Percentiles rank a stretch among this genome's conserved stretches.
phyloP scores from a whole-genome alignment of 2,113 vertebrate species.

The Oncorhynchus mykiss region DNA sequence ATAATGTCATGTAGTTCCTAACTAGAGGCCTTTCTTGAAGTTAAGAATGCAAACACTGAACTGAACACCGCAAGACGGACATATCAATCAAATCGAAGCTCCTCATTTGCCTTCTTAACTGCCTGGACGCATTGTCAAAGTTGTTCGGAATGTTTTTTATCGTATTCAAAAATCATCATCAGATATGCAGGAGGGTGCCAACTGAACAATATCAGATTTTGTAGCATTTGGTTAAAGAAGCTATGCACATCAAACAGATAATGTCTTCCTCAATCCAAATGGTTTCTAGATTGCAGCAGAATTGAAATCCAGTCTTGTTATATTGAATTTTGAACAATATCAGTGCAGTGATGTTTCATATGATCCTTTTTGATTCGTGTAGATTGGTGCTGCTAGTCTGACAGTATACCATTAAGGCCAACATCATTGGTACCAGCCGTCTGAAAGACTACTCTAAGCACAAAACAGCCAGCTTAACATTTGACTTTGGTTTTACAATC shows the following conservation, averaged over 20 bases:
- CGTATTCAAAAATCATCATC: background rate
- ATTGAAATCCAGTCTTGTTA: background rate
- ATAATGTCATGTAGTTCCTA: background rate
- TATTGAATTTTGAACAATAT: background rate
- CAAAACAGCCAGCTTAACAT: slow-evolving; percentile 1
- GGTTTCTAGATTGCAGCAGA: background rate
- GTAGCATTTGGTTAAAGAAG: slow-evolving; percentile 38
- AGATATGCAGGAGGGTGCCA: slow-evolving; percentile 4
- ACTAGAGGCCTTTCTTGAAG: background rate
- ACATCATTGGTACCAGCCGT: too few species aligned
- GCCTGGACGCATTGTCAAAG: slow-evolving; percentile 4
- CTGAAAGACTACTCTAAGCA: background rate
- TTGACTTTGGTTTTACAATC: background rate
- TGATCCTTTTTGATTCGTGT: background rate
- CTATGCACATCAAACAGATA: slow-evolving; percentile 43
- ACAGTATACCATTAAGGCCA: background rate
- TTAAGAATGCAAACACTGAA: background rate
- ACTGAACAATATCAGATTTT: background rate
- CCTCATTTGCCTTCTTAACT: background rate
- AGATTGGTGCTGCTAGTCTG: background rate
- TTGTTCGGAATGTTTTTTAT: slow-evolving; percentile 18
- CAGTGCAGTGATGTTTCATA: background rate
- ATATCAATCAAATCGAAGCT: background rate
- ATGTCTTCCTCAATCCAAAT: slow-evolving; percentile 3
- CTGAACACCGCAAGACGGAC: background rate